Percentiles rank a stretch among this genome's conserved stretches.
phyloP scores from a whole-genome alignment of 2,113 vertebrate species.

The Chaetops frenatus region DNA sequence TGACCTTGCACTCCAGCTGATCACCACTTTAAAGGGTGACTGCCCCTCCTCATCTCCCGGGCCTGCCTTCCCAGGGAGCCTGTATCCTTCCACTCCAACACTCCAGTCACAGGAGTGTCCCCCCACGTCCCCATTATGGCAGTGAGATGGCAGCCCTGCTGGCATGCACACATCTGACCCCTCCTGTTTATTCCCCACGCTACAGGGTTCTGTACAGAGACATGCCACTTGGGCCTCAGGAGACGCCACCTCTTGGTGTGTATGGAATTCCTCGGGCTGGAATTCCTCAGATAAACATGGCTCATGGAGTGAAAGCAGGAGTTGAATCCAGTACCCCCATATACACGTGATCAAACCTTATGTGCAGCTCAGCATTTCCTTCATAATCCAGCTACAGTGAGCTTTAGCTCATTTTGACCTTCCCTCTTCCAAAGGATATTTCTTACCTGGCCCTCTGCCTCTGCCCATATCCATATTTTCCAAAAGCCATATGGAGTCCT shows the following conservation, averaged over 20 bases:
- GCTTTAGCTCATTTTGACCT: neutral
- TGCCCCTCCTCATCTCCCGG: neutral
- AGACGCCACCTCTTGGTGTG: too few species aligned
- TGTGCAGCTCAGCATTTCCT: neutral
- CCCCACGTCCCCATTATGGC: neutral
- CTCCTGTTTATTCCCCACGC: too few species aligned
- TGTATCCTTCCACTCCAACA: neutral
- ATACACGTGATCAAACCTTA: accelerated
- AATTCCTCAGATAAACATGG: neutral
- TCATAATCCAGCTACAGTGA: neutral
- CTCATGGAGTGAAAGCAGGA: neutral
- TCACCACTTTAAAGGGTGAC: neutral
- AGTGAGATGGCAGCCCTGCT: neutral
- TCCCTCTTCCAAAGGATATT: neutral
- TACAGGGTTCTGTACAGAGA: too few species aligned
- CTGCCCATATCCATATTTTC: neutral
- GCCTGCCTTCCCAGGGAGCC: neutral
- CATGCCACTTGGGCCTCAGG: accelerated
- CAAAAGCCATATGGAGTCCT: neutral
- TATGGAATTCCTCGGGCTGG: neutral
- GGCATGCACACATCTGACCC: neutral
- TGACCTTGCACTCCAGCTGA: neutral
- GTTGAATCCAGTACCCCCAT: accelerated
- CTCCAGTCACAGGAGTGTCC: neutral
- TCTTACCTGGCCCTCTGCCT: neutral